Conservation (phyloP, 2,797 vertebrate genomes). For the Mycteria americana region DNA sequence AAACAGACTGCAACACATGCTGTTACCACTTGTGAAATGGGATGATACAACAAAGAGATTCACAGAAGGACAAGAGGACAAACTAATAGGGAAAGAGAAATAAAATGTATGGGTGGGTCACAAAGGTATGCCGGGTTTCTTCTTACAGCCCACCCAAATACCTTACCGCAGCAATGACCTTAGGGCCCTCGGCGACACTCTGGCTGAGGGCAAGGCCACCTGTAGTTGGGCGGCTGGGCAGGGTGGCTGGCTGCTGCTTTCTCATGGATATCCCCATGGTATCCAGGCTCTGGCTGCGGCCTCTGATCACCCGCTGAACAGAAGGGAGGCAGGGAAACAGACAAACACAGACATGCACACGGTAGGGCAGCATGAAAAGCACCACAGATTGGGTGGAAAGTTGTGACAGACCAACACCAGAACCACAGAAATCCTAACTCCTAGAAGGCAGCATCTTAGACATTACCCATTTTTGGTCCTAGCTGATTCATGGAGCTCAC, state of each 20-base stretch:
- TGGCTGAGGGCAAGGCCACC: conserved; percentile 71
- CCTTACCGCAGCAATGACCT: conserved; percentile 72
- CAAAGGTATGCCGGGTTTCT: not conserved
- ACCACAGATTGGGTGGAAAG: not conserved
- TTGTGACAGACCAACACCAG: not conserved
- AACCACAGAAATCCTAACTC: not conserved
- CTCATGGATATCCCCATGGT: conserved; percentile 77
- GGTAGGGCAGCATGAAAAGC: not conserved
- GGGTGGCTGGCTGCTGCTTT: conserved; percentile 60
- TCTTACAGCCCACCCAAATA: conserved; percentile 8
- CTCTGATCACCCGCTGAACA: conserved; percentile 86
- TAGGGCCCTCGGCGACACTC: conserved; percentile 70
- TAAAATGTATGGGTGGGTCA: not conserved
- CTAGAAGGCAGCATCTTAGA: not conserved
- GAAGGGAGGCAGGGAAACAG: conserved; percentile 64
- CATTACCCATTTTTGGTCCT: not conserved
- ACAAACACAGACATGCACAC: conserved; percentile 59
- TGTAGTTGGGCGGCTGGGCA: conserved; percentile 55
- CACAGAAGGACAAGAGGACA: not conserved
- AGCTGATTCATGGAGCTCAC: not conserved
- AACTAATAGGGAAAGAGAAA: not conserved
- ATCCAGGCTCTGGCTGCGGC: conserved; percentile 90
- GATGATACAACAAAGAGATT: not conserved
- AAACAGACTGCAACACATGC: not conserved
- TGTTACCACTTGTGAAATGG: not conserved